A percentile compares a stretch with the other conserved stretches of the same genome.
phyloP scores from a whole-genome alignment of 2,888 invertebrate species.

The Rotaria socialis region DNA sequence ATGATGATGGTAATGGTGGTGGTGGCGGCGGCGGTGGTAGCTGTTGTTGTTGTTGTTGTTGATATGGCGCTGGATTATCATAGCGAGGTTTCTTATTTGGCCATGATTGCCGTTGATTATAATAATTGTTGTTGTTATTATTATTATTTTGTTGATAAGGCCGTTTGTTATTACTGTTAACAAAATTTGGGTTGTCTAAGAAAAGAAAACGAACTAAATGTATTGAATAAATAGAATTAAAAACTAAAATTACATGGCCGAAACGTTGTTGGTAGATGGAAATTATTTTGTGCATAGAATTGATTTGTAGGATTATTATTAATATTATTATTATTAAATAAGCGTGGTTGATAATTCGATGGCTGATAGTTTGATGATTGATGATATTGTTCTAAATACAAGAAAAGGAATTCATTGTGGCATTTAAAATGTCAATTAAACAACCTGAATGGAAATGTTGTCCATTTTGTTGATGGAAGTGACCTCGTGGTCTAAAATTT shows the following conservation, averaged over 20 bases:
- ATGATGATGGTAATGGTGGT: not conserved
- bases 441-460: not conserved
- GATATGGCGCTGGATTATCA: not conserved
- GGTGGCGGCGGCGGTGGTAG: too few relatives aligned
- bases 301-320: not conserved
- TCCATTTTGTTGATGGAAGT: not conserved
- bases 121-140: slow-evolving; percentile 13
- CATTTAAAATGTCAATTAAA: too few relatives aligned
- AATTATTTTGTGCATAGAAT: not conserved
- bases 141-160: slow-evolving; percentile 3
- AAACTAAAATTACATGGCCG: not conserved
- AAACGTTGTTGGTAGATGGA: not conserved
- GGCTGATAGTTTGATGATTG: not conserved
- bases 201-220: not conserved
- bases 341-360: not conserved
- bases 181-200: not conserved
- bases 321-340: too few relatives aligned
- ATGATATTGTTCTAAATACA: not conserved
- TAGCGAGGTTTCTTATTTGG: not conserved
- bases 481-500: not conserved
- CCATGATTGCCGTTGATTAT: slow-evolving; percentile 15
- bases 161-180: not conserved
- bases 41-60: not conserved
- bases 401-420: not conserved
- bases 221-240: too few relatives aligned